Conservation (phyloP, 1,140 invertebrate genomes). For the Nilaparvata lugens region DNA sequence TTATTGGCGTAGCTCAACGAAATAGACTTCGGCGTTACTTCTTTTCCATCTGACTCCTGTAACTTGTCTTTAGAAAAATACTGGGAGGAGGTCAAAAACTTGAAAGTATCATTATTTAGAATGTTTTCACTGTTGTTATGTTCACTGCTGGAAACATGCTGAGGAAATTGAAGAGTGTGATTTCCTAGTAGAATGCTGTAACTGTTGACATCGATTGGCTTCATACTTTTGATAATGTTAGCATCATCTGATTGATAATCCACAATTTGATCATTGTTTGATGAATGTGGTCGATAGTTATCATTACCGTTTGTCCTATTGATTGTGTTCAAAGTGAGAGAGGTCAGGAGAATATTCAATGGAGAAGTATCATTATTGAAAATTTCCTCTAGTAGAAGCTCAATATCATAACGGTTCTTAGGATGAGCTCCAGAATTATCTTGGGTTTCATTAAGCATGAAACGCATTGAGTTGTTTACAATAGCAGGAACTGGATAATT, state of each 20-base stretch:
- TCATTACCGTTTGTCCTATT: not conserved
- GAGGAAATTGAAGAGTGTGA: not conserved
- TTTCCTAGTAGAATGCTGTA: not conserved
- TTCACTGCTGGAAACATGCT: not conserved
- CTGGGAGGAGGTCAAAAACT: not conserved
- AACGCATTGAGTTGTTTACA: too few relatives aligned
- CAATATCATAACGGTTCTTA: slow-evolving; percentile 9
- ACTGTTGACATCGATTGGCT: slow-evolving; percentile 14
- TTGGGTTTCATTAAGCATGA: not conserved
- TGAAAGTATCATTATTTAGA: not conserved
- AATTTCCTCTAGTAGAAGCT: slow-evolving; percentile 17
- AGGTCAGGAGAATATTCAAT: not conserved
- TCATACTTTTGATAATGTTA: slow-evolving; percentile 7
- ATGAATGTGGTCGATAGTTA: not conserved
- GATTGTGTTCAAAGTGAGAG: not conserved
- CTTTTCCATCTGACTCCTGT: not conserved
- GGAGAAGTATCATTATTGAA: slow-evolving; percentile 11
- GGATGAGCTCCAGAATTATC: not conserved
- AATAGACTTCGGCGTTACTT: not conserved
- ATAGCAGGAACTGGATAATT: too few relatives aligned
- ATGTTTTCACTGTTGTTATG: not conserved
- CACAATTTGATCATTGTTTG: not conserved
- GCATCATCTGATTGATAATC: slow-evolving; percentile 1
- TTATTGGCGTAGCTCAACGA: slow-evolving; percentile 11
- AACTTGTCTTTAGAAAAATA: not conserved